Base-by-base conservation (phyloP, 2,113 vertebrate genomes). In the Donacobius atricapilla region DNA sequence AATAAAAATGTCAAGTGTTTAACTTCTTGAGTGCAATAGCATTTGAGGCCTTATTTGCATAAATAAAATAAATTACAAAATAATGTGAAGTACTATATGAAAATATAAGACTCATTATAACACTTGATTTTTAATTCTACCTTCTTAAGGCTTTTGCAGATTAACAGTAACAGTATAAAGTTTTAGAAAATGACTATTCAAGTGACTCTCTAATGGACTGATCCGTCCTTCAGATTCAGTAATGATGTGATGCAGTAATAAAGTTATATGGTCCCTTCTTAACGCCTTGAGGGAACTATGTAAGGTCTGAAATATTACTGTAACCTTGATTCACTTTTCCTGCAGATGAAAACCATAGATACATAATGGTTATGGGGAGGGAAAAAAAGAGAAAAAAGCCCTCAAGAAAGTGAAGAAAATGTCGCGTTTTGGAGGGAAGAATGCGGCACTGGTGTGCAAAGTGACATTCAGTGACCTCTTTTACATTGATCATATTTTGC, bases 1-100 rank as follows among this genome's bases (percentile, higher is more conserved):
- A 94, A 95, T 96, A 92, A 97, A 98, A 97, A 97, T 97, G 97
- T 98, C 96, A 98, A 97, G 97, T 98, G 98, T 98, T 98, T 98
- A 98, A 98, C 94, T 95, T 97, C 69, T 10, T 76, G 56, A 93
- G 53, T 83, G 31, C 86, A 97, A 45, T 91, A 95, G 56, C 53
- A 87, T 97, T 97, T 96, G 64, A 76, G 87, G 22, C 61, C 45
- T 89, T 95, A 66, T 93, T 84, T 95, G 81, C 84, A 80, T 94
- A 94, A 98, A 96, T 89, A 92, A 97, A 97, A 97, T 95, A 87
- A 93, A 93, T 93, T 87, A 83, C 33, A 87, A 79, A 95, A 92
- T 83, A 71, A 86, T 89, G 24, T 58, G 64, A 92, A 89, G 50
- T 89, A 72, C 63, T 84, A 2, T 79, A 83, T 75, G 51, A 90